These are phyloP conservation scores for Rhyacophila evoluta DNA, from an alignment of 2,888 invertebrate genomes.

Conservation along the genomic window DNA sequence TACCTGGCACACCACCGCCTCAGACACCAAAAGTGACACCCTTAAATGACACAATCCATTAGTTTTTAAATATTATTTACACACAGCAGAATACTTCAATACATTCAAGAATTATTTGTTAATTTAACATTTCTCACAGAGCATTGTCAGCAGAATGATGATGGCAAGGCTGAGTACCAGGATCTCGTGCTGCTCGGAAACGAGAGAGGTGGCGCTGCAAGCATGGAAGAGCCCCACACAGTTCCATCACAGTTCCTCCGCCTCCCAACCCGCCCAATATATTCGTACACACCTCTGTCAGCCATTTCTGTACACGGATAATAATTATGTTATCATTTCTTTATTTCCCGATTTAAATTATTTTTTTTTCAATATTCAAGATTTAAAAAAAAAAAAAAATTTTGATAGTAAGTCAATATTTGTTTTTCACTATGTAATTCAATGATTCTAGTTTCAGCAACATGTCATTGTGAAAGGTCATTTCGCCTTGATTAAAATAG, in stretches of 20 bases:
- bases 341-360: no score
- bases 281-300: conserved; percentile 82
- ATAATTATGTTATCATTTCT: no score
- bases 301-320: conserved; percentile 81
- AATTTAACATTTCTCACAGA: conserved; percentile 62
- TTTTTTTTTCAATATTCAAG: no score
- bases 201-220: conserved; percentile 69
- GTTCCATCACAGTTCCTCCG: conserved; percentile 83
- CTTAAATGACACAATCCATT: conserved; percentile 63
- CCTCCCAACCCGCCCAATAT: conserved; percentile 85
- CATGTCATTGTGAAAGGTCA: no score
- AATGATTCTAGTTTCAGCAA: no score
- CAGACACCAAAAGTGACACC: conserved; percentile 83
- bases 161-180: conserved; percentile 76
- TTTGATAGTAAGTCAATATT: no score
- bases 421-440: no score
- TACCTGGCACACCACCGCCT: conserved; percentile 85
- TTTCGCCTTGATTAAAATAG: no score
- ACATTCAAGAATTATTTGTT: no score
- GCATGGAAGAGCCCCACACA: conserved; percentile 82
- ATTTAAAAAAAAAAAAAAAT: no score
- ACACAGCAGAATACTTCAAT: no score
- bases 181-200: conserved; percentile 74
- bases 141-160: conserved; percentile 80
- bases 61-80: no score